Evolutionary conservation across 2,888 invertebrate species (phyloP).

Genomic region (Hypolimnas misippus): DNA sequence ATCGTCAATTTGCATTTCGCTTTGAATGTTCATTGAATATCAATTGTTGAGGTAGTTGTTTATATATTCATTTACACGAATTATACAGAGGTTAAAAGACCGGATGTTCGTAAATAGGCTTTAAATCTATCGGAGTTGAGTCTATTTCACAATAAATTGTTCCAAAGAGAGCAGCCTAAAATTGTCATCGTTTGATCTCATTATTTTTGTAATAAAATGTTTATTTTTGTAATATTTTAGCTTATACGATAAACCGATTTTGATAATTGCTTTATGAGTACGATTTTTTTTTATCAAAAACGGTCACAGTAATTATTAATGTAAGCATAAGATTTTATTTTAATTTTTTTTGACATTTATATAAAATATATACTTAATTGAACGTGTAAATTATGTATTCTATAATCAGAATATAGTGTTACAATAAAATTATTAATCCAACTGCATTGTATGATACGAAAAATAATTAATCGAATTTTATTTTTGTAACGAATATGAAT

Average conservation of each 20-base stretch:
- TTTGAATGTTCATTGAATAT: slow-evolving; percentile 58
- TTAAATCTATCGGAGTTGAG: slow-evolving; percentile 41
- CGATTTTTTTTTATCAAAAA: slow-evolving; percentile 45
- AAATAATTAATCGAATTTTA: not conserved
- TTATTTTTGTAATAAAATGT: slow-evolving; percentile 78
- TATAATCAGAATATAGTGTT: slow-evolving; percentile 9
- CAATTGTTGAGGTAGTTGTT: slow-evolving; percentile 6
- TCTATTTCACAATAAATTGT: slow-evolving; percentile 63
- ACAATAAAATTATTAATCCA: not conserved
- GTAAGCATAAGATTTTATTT: slow-evolving; percentile 4
- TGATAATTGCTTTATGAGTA: slow-evolving; percentile 50
- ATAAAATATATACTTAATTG: slow-evolving; percentile 1
- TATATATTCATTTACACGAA: slow-evolving; percentile 18
- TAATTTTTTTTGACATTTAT: not conserved
- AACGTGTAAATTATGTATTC: slow-evolving; percentile 9
- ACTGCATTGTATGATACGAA: not conserved
- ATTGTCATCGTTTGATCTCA: slow-evolving; percentile 83
- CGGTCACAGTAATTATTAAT: slow-evolving; percentile 29
- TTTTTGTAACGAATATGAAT: not conserved
- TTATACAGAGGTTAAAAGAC: slow-evolving; percentile 35
- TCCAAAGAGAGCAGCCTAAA: slow-evolving; percentile 84
- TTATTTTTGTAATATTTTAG: slow-evolving; percentile 69
- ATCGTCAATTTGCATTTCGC: slow-evolving; percentile 65
- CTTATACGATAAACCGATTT: slow-evolving; percentile 41
- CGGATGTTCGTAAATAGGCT: slow-evolving; percentile 30